These are phyloP conservation scores for Acromyrmex charruanus DNA, from an alignment of 1,140 invertebrate genomes.

Conservation along the genomic window DNA sequence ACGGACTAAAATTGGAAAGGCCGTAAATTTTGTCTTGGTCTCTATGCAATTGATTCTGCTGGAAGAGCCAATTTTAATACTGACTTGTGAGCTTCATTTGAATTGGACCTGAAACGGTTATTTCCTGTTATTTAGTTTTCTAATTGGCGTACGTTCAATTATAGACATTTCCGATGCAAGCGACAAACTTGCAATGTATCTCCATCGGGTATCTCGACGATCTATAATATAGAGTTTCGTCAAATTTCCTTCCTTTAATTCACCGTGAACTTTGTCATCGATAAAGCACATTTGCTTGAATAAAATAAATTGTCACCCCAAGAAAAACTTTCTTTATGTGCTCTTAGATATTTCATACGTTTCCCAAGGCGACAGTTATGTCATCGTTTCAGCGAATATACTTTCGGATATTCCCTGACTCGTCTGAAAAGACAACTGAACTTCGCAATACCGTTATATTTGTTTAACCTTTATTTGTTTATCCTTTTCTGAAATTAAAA, in stretches of 20 bases:
- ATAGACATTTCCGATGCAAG: not conserved
- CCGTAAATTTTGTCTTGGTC: constrained; percentile 15
- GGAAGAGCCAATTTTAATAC: constrained; percentile 27
- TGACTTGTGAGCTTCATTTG: not conserved
- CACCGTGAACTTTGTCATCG: not conserved
- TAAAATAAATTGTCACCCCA: not conserved
- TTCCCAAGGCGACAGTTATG: constrained; percentile 3
- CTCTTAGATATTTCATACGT: constrained; percentile 19
- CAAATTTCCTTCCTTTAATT: not conserved
- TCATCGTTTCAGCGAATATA: constrained; percentile 17
- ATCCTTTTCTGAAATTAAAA: not conserved
- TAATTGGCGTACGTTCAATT: constrained; percentile 24
- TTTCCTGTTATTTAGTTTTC: constrained; percentile 35
- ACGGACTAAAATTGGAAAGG: not conserved
- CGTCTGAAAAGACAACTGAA: not conserved
- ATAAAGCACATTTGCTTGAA: not conserved
- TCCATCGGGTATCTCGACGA: too few relatives aligned
- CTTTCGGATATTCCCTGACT: not conserved
- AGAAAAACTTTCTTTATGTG: constrained; percentile 24
- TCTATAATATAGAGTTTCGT: not conserved
- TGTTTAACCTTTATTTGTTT: constrained; percentile 9
- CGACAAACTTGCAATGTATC: not conserved
- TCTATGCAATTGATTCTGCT: constrained; percentile 5
- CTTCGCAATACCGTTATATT: not conserved
- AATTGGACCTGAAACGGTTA: not conserved